Evolutionary conservation across 2,888 invertebrate species (phyloP).

Genomic region (Tanypteryx hageni): DNA sequence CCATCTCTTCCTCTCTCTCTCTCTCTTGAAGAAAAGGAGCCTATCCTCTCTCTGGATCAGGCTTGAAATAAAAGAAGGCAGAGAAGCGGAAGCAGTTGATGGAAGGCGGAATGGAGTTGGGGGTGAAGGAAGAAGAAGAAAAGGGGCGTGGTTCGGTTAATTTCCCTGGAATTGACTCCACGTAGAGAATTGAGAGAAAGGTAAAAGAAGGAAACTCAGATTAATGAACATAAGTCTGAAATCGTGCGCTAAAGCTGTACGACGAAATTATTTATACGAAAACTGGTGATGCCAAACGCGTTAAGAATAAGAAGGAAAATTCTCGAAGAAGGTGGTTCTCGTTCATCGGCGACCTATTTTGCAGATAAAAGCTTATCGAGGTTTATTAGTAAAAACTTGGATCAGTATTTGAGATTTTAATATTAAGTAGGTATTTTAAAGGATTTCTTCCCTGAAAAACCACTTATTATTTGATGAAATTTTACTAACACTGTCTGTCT

Average conservation of each 20-base stretch:
- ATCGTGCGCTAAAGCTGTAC: neutral
- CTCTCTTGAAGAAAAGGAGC: neutral
- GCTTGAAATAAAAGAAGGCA: slow-evolving; percentile 2
- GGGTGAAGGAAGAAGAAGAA: too few relatives aligned
- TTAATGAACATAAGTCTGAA: slow-evolving; percentile 12
- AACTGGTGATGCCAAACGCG: neutral
- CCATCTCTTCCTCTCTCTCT: neutral
- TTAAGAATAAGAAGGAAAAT: neutral
- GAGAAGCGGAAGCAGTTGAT: neutral
- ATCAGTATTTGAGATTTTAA: too few relatives aligned
- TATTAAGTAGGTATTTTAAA: too few relatives aligned
- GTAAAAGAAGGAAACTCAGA: neutral
- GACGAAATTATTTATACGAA: neutral
- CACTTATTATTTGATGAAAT: too few relatives aligned
- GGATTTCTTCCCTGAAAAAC: too few relatives aligned
- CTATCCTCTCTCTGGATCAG: neutral
- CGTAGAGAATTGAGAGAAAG: neutral
- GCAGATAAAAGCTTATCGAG: too few relatives aligned
- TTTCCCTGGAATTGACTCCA: slow-evolving; percentile 29
- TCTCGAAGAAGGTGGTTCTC: too few relatives aligned
- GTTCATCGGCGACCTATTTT: too few relatives aligned
- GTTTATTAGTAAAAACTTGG: too few relatives aligned
- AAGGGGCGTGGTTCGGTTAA: slow-evolving; percentile 14
- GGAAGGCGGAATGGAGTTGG: neutral
- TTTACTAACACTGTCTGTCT: too few relatives aligned